Percentiles rank a stretch among this genome's conserved stretches.
Evolutionary conservation across 2,888 invertebrate genomes (phyloP).

Genomic region (Sinotaia quadrata): DNA sequence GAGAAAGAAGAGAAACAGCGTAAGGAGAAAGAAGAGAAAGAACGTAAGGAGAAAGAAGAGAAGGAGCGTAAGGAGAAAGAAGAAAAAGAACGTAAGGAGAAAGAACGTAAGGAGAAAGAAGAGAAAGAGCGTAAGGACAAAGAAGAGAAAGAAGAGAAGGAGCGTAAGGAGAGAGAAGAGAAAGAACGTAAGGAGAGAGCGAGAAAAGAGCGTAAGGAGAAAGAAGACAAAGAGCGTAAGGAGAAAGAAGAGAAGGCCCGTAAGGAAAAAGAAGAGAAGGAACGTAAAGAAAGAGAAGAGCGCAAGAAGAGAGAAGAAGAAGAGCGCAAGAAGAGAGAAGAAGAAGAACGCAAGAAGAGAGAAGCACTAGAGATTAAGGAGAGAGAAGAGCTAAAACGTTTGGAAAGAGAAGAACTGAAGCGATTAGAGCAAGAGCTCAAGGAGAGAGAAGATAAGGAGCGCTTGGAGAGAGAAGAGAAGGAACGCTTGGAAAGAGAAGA

Average conservation of each 20-base stretch:
- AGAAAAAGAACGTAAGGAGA: not conserved
- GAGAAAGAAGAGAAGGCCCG: slow-evolving; percentile 74
- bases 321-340: slow-evolving; percentile 73
- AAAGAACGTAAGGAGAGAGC: not conserved
- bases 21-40: not conserved
- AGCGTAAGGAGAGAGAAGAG: not conserved
- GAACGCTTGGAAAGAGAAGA: not conserved
- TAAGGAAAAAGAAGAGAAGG: slow-evolving; percentile 64
- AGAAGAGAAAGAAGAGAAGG: not conserved
- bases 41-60: not conserved
- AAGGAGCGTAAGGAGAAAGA: not conserved
- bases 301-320: slow-evolving; percentile 73
- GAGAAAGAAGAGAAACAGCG: not conserved
- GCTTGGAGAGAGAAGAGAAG: not conserved
- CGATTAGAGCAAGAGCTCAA: not conserved
- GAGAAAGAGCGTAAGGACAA: not conserved
- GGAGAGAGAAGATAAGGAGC: not conserved
- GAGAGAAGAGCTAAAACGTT: not conserved
- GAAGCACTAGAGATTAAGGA: not conserved
- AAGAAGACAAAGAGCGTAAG: no score
- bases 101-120: not conserved
- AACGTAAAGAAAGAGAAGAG: slow-evolving; percentile 68
- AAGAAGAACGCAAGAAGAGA: slow-evolving; percentile 32
- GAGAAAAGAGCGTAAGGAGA: not conserved
- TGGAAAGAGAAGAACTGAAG: not conserved